Evolutionary conservation across 2,113 vertebrate genomes (phyloP).

Genomic region (Bothrops jararaca): DNA sequence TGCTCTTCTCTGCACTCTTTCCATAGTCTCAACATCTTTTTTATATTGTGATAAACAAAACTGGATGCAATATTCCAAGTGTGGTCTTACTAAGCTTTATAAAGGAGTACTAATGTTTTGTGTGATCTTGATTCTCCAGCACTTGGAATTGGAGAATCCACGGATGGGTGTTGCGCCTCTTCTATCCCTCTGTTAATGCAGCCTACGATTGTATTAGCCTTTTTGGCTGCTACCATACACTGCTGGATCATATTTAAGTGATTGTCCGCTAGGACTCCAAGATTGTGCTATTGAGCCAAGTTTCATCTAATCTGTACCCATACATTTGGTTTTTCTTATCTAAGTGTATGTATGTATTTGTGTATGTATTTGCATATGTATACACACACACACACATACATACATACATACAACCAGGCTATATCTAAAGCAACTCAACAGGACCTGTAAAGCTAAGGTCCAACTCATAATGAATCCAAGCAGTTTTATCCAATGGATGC

Average conservation of each 20-base stretch:
- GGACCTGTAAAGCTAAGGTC: background rate
- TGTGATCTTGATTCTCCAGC: background rate
- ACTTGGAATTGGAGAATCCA: too few species aligned
- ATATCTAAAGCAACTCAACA: background rate
- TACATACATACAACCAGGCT: background rate
- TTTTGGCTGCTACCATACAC: background rate
- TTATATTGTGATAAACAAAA: background rate
- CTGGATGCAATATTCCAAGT: background rate
- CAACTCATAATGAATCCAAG: background rate
- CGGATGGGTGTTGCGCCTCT: too few species aligned
- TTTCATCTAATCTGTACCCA: background rate
- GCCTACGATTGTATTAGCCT: background rate
- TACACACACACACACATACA: background rate
- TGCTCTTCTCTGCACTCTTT: background rate
- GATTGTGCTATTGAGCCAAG: background rate
- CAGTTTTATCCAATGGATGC: background rate
- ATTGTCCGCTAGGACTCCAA: background rate
- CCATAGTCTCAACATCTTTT: background rate
- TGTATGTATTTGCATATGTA: background rate
- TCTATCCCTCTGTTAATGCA: background rate
- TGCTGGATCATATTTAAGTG: background rate
- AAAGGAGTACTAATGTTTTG: background rate
- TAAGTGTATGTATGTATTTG: background rate
- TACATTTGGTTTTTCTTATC: background rate
- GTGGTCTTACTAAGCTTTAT: background rate